Evolutionary conservation across 2,888 invertebrate genomes (phyloP).

Genomic region (Trichacis sp.): DNA sequence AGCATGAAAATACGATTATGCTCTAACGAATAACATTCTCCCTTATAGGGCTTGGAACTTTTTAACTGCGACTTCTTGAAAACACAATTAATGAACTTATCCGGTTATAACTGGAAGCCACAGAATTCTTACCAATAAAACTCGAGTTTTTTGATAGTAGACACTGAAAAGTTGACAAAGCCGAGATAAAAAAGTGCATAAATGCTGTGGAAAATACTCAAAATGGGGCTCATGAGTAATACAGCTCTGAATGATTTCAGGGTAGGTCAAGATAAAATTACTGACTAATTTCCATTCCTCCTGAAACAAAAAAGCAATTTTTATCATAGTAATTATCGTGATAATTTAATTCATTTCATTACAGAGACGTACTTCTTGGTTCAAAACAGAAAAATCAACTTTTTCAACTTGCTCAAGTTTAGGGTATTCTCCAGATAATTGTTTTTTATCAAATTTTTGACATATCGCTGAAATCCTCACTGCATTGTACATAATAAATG

Average conservation of each 20-base stretch:
- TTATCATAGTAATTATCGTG: no score
- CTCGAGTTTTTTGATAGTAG: conserved; percentile 79
- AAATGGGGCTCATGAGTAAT: conserved; percentile 70
- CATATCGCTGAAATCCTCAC: conserved; percentile 79
- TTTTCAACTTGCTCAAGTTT: conserved; percentile 71
- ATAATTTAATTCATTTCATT: no score
- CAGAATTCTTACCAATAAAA: conserved; percentile 79
- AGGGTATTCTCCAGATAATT: conserved; percentile 73
- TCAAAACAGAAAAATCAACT: conserved; percentile 76
- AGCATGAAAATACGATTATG: no score
- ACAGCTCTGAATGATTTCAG: conserved; percentile 73
- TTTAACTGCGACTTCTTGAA: no score
- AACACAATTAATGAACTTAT: no score
- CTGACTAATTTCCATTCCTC: conserved; percentile 83
- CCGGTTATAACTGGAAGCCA: no score
- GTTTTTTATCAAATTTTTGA: conserved; percentile 74
- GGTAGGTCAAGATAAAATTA: conserved; percentile 77
- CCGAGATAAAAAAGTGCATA: conserved; percentile 76
- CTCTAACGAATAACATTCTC: no score
- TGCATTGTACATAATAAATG: conserved; percentile 84
- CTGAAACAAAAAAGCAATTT: no score
- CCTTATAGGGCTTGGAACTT: no score
- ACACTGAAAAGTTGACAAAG: conserved; percentile 78
- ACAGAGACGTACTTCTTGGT: conserved; percentile 80
- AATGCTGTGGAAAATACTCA: conserved; percentile 74